These are phyloP conservation scores for Magallana nippona DNA, from an alignment of 2,888 invertebrate genomes.

Conservation along the genomic window DNA sequence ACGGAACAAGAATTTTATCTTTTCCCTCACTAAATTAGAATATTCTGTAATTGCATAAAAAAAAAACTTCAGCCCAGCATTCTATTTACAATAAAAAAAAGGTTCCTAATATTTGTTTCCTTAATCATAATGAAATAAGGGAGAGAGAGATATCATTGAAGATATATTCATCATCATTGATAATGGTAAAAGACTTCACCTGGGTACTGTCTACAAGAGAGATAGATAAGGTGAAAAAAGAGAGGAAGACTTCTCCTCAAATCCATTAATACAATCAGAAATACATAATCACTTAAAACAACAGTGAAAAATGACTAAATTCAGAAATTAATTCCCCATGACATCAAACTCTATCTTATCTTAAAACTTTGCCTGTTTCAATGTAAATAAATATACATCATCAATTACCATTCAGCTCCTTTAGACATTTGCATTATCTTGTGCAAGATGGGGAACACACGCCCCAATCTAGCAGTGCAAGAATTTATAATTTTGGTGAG, in stretches of 20 bases:
- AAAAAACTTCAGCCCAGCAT: conserved; percentile 29
- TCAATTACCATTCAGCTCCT: conserved; percentile 27
- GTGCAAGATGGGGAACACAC: background rate
- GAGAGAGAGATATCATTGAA: conserved; percentile 22
- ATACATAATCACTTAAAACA: conserved; percentile 10
- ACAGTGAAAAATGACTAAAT: conserved; percentile 25
- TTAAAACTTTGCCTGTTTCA: conserved; percentile 19
- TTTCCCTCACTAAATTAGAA: conserved; percentile 34
- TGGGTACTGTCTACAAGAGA: conserved; percentile 10
- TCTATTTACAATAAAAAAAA: conserved; percentile 20
- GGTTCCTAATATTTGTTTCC: conserved; percentile 12
- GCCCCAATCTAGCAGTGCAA: conserved; percentile 20
- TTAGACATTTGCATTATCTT: conserved; percentile 25
- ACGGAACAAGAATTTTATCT: conserved; percentile 35
- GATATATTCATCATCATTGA: conserved; percentile 29
- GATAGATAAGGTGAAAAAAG: background rate
- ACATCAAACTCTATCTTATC: conserved; percentile 33
- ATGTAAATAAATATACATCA: conserved; percentile 35
- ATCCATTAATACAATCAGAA: conserved; percentile 31
- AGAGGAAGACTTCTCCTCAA: conserved; percentile 3
- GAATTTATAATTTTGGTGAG: conserved; percentile 20
- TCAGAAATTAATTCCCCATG: conserved; percentile 30
- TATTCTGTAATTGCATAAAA: conserved; percentile 36
- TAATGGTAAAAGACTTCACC: conserved; percentile 32
- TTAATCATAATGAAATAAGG: conserved; percentile 41